These are phyloP conservation scores for Amblyjoppa fuscipennis DNA, from an alignment of 2,888 invertebrate genomes.

Conservation along the genomic window DNA sequence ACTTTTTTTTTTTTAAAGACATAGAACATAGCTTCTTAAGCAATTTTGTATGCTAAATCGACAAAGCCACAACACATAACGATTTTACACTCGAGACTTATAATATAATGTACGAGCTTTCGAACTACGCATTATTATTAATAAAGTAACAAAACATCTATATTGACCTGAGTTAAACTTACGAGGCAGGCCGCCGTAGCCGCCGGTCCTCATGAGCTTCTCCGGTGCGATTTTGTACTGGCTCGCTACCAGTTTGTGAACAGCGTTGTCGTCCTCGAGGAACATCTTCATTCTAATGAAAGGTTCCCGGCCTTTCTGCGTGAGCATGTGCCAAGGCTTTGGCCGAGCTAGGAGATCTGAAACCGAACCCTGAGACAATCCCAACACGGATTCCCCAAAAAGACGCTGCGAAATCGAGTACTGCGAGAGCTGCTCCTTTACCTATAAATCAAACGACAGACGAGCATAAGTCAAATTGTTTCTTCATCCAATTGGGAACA, in stretches of 20 bases:
- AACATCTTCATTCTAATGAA: conserved; percentile 99
- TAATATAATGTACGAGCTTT: conserved; percentile 69
- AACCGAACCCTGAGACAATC: conserved; percentile 98
- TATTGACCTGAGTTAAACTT: conserved; percentile 87
- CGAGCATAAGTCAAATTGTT: conserved; percentile 1
- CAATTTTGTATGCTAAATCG: background rate
- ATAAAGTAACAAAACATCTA: conserved; percentile 84
- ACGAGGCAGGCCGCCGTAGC: conserved; percentile 95
- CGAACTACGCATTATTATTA: conserved; percentile 72
- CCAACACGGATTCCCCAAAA: conserved; percentile 99
- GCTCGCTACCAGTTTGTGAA: conserved; percentile 97
- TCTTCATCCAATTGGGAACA: conserved; percentile 28
- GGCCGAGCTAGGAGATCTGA: conserved; percentile 98
- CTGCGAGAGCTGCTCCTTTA: conserved; percentile 97
- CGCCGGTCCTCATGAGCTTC: conserved; percentile 98
- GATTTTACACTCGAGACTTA: conserved; percentile 7
- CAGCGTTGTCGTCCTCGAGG: conserved; percentile 97
- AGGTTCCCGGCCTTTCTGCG: conserved; percentile 98
- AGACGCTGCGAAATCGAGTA: conserved; percentile 99
- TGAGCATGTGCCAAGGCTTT: conserved; percentile 99
- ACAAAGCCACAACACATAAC: conserved; percentile 1
- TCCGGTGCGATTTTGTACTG: conserved; percentile 99
- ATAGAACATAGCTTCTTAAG: background rate
- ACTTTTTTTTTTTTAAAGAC: background rate
- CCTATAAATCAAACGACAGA: conserved; percentile 84